Percentiles rank a stretch among this genome's conserved stretches.
Conservation (phyloP, 1,140 invertebrate genomes). For the Brachionus rubens region DNA sequence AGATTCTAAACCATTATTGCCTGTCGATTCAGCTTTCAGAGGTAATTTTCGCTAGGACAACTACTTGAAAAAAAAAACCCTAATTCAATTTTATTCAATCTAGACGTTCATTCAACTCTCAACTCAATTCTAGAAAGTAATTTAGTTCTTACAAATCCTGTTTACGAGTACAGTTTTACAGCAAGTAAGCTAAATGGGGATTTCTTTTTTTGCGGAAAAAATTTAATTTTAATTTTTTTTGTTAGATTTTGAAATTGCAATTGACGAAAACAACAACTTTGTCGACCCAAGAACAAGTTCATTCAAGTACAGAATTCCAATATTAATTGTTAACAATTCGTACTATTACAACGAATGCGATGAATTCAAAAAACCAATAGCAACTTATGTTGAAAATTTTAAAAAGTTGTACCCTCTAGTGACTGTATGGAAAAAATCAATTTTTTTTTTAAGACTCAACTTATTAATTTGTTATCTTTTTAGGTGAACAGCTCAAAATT, state of each 20-base stretch:
- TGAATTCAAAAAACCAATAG: slow-evolving; percentile 34
- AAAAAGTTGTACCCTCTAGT: slow-evolving; percentile 41
- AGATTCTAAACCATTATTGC: not conserved
- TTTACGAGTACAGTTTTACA: slow-evolving; percentile 36
- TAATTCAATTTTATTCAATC: not conserved
- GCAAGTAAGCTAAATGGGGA: slow-evolving; percentile 8
- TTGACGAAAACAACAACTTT: slow-evolving; percentile 29
- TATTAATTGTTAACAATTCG: slow-evolving; percentile 20
- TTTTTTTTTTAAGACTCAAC: too few relatives aligned
- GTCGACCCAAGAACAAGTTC: not conserved
- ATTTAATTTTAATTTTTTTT: not conserved
- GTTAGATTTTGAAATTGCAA: slow-evolving; percentile 41
- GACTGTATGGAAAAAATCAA: slow-evolving; percentile 18
- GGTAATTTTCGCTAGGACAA: not conserved
- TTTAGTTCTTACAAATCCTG: not conserved
- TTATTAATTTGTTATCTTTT: not conserved
- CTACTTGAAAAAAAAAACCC: not conserved
- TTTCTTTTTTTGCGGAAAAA: too few relatives aligned
- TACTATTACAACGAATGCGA: not conserved
- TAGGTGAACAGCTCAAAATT: slow-evolving; percentile 32
- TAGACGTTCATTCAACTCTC: slow-evolving; percentile 19
- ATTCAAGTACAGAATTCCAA: slow-evolving; percentile 42
- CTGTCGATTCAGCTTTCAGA: slow-evolving; percentile 7
- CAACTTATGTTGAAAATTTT: slow-evolving; percentile 33
- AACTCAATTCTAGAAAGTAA: slow-evolving; percentile 26